Conservation (phyloP, 2,888 invertebrate species). For the Neoascia interrupta region DNA sequence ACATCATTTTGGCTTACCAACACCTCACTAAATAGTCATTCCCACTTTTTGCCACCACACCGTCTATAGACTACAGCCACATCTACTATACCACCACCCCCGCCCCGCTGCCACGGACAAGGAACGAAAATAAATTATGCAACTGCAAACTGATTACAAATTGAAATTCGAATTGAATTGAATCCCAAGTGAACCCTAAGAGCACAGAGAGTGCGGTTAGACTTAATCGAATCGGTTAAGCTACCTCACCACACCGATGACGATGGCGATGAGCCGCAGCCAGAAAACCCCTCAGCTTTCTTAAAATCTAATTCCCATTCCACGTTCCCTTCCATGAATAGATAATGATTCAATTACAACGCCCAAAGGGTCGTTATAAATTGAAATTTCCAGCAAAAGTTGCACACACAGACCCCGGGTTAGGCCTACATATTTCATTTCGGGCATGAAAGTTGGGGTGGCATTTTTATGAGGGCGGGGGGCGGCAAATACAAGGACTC, state of each 20-base stretch:
- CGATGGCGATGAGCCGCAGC: slow-evolving; percentile 10
- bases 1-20: slow-evolving; percentile 60
- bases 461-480: background rate
- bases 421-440: slow-evolving; percentile 59
- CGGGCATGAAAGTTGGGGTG: background rate
- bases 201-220: slow-evolving; percentile 55
- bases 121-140: slow-evolving; percentile 65
- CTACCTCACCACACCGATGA: slow-evolving; percentile 40
- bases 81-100: no score
- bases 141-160: slow-evolving; percentile 70
- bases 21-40: slow-evolving; percentile 63
- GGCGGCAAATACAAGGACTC: background rate
- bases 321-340: slow-evolving; percentile 61
- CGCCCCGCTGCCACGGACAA: background rate
- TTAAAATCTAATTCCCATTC: slow-evolving; percentile 63
- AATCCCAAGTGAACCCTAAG: slow-evolving; percentile 69
- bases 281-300: slow-evolving; percentile 45
- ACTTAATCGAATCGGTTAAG: slow-evolving; percentile 70
- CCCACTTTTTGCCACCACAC: slow-evolving; percentile 13
- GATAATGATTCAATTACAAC: slow-evolving; percentile 70
- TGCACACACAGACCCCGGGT: slow-evolving; percentile 51
- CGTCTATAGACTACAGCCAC: background rate
- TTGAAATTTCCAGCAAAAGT: slow-evolving; percentile 67
- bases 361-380: slow-evolving; percentile 70
- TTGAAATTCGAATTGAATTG: slow-evolving; percentile 69